These are phyloP conservation scores for Canis aureus DNA, from an alignment of 2,113 vertebrate species.

Conservation along the genomic window DNA sequence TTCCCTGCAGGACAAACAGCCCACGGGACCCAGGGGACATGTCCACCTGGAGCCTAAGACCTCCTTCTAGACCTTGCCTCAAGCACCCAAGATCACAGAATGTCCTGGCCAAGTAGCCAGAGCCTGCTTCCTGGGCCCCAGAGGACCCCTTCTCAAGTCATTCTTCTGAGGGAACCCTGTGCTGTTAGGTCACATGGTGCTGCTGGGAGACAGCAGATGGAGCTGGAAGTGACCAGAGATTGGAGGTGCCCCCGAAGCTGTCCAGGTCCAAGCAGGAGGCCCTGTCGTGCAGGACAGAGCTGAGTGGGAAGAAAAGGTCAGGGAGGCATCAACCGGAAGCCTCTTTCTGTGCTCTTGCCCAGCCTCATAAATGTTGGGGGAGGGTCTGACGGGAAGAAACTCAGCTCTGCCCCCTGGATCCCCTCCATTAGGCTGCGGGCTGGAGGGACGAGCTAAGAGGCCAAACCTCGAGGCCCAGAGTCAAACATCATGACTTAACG, in stretches of 20 bases:
- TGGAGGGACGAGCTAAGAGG: not conserved
- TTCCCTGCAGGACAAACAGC: not conserved
- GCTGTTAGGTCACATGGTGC: not conserved
- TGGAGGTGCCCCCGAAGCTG: not conserved
- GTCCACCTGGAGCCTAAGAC: not conserved
- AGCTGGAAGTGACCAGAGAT: not conserved
- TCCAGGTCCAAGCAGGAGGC: not conserved
- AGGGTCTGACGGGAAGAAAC: not conserved
- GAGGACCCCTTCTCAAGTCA: not conserved
- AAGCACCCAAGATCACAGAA: not conserved
- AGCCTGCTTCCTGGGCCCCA: not conserved
- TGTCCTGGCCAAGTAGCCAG: not conserved
- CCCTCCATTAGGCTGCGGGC: not conserved
- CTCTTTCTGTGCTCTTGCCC: not conserved
- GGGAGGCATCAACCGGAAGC: not conserved
- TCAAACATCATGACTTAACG: not conserved
- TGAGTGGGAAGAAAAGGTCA: not conserved
- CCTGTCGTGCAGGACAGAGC: not conserved
- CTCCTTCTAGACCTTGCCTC: not conserved
- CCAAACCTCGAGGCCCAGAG: not conserved
- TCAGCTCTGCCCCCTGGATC: not conserved
- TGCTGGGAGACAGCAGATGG: not conserved
- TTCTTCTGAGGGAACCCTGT: not conserved
- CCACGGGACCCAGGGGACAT: not conserved
- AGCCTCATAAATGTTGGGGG: not conserved